Evolutionary conservation across 30 jellyfish, hydroid and myxozoan genomes (phyloP), one percentile per base, ranked within the genome.

Genomic region (Aurelia aurita): DNA sequence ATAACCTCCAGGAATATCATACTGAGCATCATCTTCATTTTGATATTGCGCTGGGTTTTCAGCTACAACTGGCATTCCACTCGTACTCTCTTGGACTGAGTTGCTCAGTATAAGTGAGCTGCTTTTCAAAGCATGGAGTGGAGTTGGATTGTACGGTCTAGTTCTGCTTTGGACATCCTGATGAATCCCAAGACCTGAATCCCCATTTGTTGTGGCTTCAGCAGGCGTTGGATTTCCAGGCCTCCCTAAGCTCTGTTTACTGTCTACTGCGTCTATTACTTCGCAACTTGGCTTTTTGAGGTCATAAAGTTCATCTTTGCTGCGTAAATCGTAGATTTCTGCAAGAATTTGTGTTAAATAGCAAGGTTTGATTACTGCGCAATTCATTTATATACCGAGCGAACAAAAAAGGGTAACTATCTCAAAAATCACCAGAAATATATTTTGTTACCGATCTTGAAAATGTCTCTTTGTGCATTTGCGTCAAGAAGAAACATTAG

Each of bases 171-270:
- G 79, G 1, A 34, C 20, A 14, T 63, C 89, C 7, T 70, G 22
- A 45, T 77, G 89, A 5, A 44, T 63, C 0, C 79, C 79, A 35
- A 63, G 70, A 2, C 79, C 79, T 13, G 79, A 63, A 61, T 61
- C 89, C n/a, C 79, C 89, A 39, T 61, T 77, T 1, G 47, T 68
- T 39, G 51, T 39, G 3, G 89, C 89, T 22, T 60, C 89, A 6
- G 89, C 89, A 12, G 89, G 89, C 13, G 89, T 77, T 7, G 89
- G 89, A 49, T 77, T 77, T 29, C 79, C 89, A 4, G 89, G 89
- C 79, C 89, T 61, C 26, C 39, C 58, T 44, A 45, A 28, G 16
- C 70, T 60, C 5, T 20, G 28, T 46, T 61, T 60, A 21, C 28
- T 45, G 57, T 77, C 68, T 34, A 64, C 58, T 7, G 79, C 49